Percentiles rank a stretch among this genome's conserved stretches.
These are phyloP conservation scores for Brachyopa scutellaris DNA, from an alignment of 2,888 invertebrate genomes.

Conservation along the genomic window DNA sequence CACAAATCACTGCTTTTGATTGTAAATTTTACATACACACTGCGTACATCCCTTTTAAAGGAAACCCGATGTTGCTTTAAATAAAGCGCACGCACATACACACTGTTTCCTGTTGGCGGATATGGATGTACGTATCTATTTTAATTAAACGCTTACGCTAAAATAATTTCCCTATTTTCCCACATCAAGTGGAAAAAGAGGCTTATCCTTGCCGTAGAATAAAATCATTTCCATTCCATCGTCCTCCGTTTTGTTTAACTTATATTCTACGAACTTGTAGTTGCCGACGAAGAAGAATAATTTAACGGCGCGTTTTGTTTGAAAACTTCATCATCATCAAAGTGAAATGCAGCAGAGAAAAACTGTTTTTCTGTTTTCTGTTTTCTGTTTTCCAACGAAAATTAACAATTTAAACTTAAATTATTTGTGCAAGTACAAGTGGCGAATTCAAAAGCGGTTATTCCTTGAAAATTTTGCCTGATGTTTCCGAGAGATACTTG, in stretches of 20 bases:
- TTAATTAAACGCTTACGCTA: conserved; percentile 23
- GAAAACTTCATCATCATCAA: conserved; percentile 12
- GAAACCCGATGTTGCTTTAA: neutral
- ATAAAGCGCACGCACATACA: neutral
- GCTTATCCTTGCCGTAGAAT: neutral
- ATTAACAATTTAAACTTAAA: conserved; percentile 26
- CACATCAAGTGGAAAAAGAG: conserved; percentile 2
- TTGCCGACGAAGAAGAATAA: neutral
- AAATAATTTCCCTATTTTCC: conserved; percentile 30
- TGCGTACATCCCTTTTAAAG: conserved; percentile 2
- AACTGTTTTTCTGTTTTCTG: no score
- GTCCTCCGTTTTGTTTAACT: neutral
- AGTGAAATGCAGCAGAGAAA: conserved; percentile 19
- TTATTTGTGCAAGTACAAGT: no score
- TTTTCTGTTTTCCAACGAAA: no score
- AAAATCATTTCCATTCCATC: neutral
- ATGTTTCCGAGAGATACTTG: no score
- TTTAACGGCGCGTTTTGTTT: neutral
- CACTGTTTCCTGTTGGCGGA: neutral
- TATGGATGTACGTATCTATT: conserved; percentile 13
- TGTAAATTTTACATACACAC: neutral
- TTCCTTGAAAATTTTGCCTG: no score
- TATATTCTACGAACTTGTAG: neutral
- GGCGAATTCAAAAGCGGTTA: no score
- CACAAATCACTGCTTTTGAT: conserved; percentile 14